Conservation (phyloP, 2,888 invertebrate species). For the Pyrochroa serraticornis region DNA sequence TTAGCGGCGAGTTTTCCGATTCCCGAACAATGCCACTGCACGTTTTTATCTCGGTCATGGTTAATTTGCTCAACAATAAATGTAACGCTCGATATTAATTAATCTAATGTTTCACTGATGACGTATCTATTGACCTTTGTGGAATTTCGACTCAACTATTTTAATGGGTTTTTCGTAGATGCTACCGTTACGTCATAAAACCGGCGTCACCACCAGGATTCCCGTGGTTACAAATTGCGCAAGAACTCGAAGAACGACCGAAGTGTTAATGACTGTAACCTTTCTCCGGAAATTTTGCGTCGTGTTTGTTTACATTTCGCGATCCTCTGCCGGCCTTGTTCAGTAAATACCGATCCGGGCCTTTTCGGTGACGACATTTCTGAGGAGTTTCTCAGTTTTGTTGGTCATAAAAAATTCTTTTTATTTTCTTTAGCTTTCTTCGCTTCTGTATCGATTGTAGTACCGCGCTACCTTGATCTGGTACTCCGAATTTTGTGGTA, state of each 20-base stretch:
- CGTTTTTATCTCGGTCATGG: conserved; percentile 29
- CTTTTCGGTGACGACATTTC: conserved; percentile 3
- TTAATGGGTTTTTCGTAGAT: too few species aligned
- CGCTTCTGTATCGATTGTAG: too few species aligned
- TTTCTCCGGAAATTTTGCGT: conserved; percentile 13
- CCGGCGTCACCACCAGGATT: too few species aligned
- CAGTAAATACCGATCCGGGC: conserved; percentile 9
- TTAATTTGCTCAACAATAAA: conserved; percentile 7
- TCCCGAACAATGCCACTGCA: not conserved
- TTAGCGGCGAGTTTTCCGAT: not conserved
- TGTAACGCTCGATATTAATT: conserved; percentile 12
- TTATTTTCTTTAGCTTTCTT: too few species aligned
- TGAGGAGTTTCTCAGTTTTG: not conserved
- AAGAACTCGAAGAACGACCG: not conserved
- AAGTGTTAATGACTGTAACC: conserved; percentile 25
- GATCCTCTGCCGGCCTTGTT: conserved; percentile 18
- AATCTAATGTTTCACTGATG: conserved; percentile 14
- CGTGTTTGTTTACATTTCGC: conserved; percentile 14
- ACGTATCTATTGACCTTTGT: conserved; percentile 14
- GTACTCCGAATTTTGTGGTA: too few species aligned
- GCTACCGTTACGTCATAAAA: not conserved
- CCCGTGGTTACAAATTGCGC: too few species aligned
- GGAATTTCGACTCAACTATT: not conserved
- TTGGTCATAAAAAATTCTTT: too few species aligned
- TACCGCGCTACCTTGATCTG: too few species aligned